Conservation (phyloP, 2,797 vertebrate species). For the Neomorphus geoffroyi region DNA sequence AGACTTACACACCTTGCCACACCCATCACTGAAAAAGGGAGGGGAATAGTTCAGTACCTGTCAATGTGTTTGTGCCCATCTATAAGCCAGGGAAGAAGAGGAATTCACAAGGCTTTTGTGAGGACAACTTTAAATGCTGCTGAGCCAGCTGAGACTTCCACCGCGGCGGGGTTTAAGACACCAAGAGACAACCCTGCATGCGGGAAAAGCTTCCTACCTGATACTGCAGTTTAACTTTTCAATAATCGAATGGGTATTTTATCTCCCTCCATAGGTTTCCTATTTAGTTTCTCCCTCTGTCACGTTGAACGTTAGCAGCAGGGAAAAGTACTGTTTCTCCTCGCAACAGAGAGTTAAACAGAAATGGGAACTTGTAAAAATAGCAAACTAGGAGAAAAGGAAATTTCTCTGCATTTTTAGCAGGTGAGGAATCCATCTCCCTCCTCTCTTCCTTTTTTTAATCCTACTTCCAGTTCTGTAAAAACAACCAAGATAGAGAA, state of each 20-base stretch:
- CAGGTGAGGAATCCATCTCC: neutral
- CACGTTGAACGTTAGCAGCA: rapidly evolving
- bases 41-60: neutral
- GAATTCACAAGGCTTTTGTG: neutral
- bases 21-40: neutral
- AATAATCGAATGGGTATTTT: neutral
- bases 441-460: conserved; percentile 1
- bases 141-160: neutral
- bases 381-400: neutral
- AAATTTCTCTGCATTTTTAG: neutral
- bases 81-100: neutral
- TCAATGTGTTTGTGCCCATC: neutral
- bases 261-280: neutral
- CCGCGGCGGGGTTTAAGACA: neutral
- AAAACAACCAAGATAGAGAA: neutral
- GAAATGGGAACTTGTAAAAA: conserved; percentile 10
- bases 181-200: neutral
- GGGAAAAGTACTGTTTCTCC: neutral
- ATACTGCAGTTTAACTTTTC: neutral
- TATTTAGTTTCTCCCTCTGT: neutral
- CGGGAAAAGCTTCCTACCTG: neutral
- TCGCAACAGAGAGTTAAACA: neutral
- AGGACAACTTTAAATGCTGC: neutral
- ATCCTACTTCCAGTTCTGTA: neutral
- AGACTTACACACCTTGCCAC: neutral